Base-by-base conservation (phyloP, 2,797 vertebrate genomes). In the Macropus fuliginosus region DNA sequence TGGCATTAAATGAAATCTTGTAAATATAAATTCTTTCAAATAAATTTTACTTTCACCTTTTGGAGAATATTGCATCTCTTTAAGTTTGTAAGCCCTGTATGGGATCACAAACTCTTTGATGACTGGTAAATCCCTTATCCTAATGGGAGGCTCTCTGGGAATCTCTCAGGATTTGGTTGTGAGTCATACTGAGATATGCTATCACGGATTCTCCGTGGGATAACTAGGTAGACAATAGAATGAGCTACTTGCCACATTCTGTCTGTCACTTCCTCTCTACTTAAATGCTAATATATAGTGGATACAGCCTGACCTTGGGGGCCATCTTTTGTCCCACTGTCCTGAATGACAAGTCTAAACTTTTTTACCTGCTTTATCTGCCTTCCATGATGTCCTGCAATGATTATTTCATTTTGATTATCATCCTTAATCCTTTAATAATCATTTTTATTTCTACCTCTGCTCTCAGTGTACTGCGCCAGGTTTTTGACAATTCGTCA, bases 1-100 rank as follows among this genome's bases (percentile, higher is more conserved):
- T 96, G 96, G 96, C 93, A 52, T 95, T 92, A 97, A 97, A 97
- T 74, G 97, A 96, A 96, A 95, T 95, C 94, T 90, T 96, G 94
- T 96, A 94, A 87, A 96, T 94, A 91, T 94, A 97, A 96, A 97
- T 91, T 94, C 87, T 96, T 59, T 92, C 93, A 90, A 66, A 96
- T 59, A 50, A 62, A 90, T 27, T 46, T 50, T 87, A 87, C 21
- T 46, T 81, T 81, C 21, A 27, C 40, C 74, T 21, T 16, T 40
- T 74, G 62, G 66, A 74, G 18, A 81, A 40, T 81, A 81, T 9
- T 21, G n/a, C 24, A 24, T 46, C 66, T 24, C n/a, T 46, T 81
- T 24, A n/a, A 40, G 14, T 81, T 81, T 81, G 16, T 81, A 46
- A 81, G 6, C 0, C n/a, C 24, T 13, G 16, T 21, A 81, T 2